These are phyloP conservation scores for Mormoops blainvillei DNA, from an alignment of 2,113 vertebrate genomes.

Conservation along the genomic window DNA sequence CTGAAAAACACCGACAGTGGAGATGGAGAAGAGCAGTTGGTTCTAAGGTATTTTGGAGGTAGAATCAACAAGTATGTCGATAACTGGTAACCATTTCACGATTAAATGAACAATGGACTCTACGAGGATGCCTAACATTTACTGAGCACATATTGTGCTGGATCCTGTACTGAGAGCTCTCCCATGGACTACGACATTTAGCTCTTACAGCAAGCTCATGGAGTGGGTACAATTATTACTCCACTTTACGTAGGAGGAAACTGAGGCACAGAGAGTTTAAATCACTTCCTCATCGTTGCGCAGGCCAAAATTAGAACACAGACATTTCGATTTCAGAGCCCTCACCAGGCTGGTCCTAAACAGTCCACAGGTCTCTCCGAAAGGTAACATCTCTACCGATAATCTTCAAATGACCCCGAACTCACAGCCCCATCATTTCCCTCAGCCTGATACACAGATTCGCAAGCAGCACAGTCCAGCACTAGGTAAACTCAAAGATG, in stretches of 20 bases:
- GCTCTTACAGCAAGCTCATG: neutral
- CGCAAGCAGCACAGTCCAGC: neutral
- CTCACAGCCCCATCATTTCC: neutral
- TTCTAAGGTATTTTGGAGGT: neutral
- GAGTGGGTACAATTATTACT: neutral
- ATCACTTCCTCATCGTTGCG: neutral
- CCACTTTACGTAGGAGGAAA: neutral
- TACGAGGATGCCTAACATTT: neutral
- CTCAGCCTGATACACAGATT: neutral
- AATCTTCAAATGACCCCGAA: neutral
- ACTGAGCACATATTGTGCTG: neutral
- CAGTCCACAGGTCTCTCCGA: neutral
- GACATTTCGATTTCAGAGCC: neutral
- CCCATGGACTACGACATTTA: neutral
- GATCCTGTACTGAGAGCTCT: neutral
- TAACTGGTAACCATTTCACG: neutral
- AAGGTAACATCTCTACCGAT: neutral
- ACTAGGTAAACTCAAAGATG: constrained; percentile 29
- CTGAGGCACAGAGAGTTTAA: neutral
- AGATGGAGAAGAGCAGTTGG: neutral
- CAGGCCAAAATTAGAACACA: neutral
- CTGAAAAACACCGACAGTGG: neutral
- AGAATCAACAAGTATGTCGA: neutral
- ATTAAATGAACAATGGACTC: neutral
- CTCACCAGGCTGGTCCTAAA: neutral